Conservation (phyloP, 2,113 vertebrate species). For the Penelope pileata region DNA sequence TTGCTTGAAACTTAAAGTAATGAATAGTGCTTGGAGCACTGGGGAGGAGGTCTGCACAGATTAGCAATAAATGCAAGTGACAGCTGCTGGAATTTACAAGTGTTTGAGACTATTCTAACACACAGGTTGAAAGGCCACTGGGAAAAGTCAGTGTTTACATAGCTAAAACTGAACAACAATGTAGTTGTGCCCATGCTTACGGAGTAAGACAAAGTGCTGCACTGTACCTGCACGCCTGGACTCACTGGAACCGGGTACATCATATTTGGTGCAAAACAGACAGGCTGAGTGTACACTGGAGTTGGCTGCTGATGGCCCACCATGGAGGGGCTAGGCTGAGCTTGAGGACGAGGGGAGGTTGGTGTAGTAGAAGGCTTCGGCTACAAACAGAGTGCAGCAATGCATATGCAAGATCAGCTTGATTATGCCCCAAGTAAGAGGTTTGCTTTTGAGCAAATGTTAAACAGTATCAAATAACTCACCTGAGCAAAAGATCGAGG, state of each 20-base stretch:
- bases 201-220: background rate
- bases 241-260: slow-evolving; percentile 98
- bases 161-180: background rate
- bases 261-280: slow-evolving; percentile 96
- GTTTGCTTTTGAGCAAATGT: background rate
- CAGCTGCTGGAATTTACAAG: background rate
- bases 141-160: background rate
- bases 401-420: background rate
- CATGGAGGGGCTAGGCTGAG: slow-evolving; percentile 96
- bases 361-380: slow-evolving; percentile 97
- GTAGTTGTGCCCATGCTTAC: background rate
- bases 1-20: background rate
- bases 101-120: background rate
- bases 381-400: slow-evolving; percentile 69
- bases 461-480: slow-evolving; percentile 41
- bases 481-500: slow-evolving; percentile 94
- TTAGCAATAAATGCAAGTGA: background rate
- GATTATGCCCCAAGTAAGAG: background rate
- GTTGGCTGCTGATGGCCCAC: slow-evolving; percentile 93
- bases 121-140: background rate
- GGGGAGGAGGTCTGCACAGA: background rate
- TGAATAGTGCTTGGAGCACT: background rate
- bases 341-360: slow-evolving; percentile 94
- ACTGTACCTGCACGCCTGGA: slow-evolving; percentile 94
- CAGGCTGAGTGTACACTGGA: slow-evolving; percentile 90